These are phyloP conservation scores for Myrmecophaga tridactyla DNA, from an alignment of 2,113 vertebrate genomes.

Conservation along the genomic window DNA sequence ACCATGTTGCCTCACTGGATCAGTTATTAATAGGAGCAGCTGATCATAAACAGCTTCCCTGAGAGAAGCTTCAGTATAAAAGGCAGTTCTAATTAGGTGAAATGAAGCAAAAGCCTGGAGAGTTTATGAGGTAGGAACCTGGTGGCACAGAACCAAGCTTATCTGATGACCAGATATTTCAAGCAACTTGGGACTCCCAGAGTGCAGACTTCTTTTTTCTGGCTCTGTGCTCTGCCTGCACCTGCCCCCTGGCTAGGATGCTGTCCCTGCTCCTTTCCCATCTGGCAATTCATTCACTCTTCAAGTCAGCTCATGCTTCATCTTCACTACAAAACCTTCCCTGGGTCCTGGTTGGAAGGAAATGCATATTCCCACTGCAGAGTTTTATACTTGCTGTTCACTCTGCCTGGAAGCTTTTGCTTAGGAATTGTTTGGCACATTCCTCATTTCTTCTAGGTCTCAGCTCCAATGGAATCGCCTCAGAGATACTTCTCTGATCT, in stretches of 20 bases:
- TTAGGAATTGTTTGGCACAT: accelerated
- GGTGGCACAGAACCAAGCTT: neutral
- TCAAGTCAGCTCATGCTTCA: neutral
- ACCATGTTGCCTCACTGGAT: neutral
- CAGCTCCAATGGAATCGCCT: neutral
- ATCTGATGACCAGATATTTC: neutral
- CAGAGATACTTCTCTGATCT: neutral
- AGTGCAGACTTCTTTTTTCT: neutral
- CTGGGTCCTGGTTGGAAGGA: neutral
- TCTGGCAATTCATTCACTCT: neutral
- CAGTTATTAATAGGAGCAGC: neutral
- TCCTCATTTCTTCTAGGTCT: neutral
- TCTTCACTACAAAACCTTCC: neutral
- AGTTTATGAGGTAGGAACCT: neutral
- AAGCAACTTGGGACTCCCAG: neutral
- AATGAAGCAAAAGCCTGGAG: neutral
- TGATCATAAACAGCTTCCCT: neutral
- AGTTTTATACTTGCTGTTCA: neutral
- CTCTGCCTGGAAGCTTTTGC: neutral
- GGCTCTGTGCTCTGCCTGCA: neutral
- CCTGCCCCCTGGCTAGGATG: neutral
- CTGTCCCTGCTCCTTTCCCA: neutral
- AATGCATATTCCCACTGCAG: neutral
- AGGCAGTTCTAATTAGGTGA: neutral
- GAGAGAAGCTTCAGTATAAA: neutral